Evolutionary conservation across 2,888 invertebrate genomes (phyloP).

Genomic region (Ennomos erosarius): DNA sequence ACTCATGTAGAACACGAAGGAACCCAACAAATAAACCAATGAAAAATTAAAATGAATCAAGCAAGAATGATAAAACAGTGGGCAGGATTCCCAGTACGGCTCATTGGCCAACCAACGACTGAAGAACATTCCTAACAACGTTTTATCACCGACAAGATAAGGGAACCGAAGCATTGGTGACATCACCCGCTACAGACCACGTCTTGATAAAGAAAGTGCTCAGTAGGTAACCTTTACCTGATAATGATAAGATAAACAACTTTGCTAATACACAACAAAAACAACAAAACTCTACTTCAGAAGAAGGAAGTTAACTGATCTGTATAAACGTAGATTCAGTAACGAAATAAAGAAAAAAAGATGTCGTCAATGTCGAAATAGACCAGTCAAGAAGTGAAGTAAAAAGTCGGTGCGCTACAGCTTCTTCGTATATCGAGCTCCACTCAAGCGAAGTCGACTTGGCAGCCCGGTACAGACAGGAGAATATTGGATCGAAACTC

Average conservation of each 20-base stretch:
- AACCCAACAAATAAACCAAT: constrained; percentile 23
- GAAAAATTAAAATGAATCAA: constrained; percentile 30
- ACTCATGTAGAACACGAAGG: constrained; percentile 3
- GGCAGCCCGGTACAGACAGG: constrained; percentile 79
- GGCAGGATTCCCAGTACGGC: constrained; percentile 46
- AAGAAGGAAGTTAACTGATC: constrained; percentile 9
- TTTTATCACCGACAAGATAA: constrained; percentile 78
- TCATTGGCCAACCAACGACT: constrained; percentile 54
- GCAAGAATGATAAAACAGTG: constrained; percentile 32
- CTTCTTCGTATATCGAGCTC: constrained; percentile 64
- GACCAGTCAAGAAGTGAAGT: constrained; percentile 46
- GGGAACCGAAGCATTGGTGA: constrained; percentile 71
- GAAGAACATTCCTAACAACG: constrained; percentile 70
- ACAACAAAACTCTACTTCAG: constrained; percentile 2
- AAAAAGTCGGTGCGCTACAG: constrained; percentile 61
- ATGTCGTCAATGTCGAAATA: constrained; percentile 51
- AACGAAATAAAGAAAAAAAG: constrained; percentile 38
- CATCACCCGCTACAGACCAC: constrained; percentile 72
- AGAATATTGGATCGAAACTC: constrained; percentile 84
- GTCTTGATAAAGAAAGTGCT: constrained; percentile 77
- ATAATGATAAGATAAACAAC: constrained; percentile 70
- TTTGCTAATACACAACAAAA: constrained; percentile 59
- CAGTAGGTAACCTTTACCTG: constrained; percentile 71
- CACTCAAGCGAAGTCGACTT: constrained; percentile 74
- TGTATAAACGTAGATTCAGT: constrained; percentile 12